Conservation (phyloP, 2,888 invertebrate species). For the Drosophila mimetica region DNA sequence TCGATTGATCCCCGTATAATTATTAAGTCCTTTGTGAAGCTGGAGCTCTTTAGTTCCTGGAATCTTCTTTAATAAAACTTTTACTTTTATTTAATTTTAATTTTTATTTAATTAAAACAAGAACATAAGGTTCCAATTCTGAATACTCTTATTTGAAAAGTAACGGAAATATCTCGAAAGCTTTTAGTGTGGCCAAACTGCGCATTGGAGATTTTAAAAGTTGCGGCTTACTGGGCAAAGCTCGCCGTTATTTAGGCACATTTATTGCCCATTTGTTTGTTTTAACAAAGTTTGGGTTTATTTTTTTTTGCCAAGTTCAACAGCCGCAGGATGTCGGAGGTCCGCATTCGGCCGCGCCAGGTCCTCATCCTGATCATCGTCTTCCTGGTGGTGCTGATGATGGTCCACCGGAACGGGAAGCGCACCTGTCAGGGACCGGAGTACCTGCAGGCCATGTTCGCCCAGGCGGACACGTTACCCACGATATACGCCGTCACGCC, state of each 20-base stretch:
- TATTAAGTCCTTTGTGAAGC: too few species aligned
- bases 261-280: not conserved
- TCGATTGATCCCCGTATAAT: too few species aligned
- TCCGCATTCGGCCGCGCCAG: slow-evolving; percentile 82
- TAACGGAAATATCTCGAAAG: not conserved
- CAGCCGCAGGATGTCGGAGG: slow-evolving; percentile 77
- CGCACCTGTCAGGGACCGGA: slow-evolving; percentile 79
- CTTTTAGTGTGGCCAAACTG: not conserved
- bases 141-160: not conserved
- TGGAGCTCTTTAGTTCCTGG: too few species aligned
- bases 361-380: slow-evolving; percentile 80
- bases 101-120: too few species aligned
- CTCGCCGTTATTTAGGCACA: not conserved
- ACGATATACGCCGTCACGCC: slow-evolving; percentile 96
- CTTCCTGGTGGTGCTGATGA: slow-evolving; percentile 75
- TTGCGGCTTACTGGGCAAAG: not conserved
- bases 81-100: too few species aligned
- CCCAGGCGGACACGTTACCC: slow-evolving; percentile 84
- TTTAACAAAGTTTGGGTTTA: slow-evolving; percentile 1
- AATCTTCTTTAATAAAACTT: too few species aligned
- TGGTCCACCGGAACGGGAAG: slow-evolving; percentile 82
- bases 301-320: not conserved
- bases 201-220: not conserved
- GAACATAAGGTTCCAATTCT: too few species aligned
- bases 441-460: slow-evolving; percentile 76